These are phyloP conservation scores for Nansenia antarctica DNA, from an alignment of 2,113 vertebrate genomes.

Conservation along the genomic window DNA sequence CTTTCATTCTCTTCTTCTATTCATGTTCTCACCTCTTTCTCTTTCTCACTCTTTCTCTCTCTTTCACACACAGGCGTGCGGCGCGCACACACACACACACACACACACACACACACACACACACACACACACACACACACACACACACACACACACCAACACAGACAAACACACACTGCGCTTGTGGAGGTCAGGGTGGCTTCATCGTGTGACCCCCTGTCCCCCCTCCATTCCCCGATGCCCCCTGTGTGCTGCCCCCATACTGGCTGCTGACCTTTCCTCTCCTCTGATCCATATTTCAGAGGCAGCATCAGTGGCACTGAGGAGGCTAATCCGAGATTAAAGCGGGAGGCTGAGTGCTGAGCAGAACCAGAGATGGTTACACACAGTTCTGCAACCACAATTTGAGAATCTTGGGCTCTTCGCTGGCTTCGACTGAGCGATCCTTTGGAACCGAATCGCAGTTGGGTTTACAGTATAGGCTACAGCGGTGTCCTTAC, in stretches of 20 bases:
- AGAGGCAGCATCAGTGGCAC: slow-evolving; percentile 66
- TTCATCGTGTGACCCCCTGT: slow-evolving; percentile 13
- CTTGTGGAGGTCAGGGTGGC: slow-evolving; percentile 59
- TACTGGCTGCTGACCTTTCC: slow-evolving; percentile 73
- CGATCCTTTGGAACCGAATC: no score
- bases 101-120: no score
- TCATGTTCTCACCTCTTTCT: no score
- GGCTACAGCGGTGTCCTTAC: background rate
- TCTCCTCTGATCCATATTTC: slow-evolving; percentile 75
- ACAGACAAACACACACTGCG: no score
- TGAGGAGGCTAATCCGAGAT: slow-evolving; percentile 73
- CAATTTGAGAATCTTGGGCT: slow-evolving; percentile 68
- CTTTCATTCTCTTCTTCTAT: no score
- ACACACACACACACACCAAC: no score
- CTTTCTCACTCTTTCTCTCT: no score
- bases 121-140: no score
- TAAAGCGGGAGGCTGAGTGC: slow-evolving; percentile 59
- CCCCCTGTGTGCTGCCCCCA: slow-evolving; percentile 58
- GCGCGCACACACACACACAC: no score
- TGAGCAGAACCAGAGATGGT: slow-evolving; percentile 47
- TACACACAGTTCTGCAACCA: slow-evolving; percentile 59
- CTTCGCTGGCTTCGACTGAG: slow-evolving; percentile 46
- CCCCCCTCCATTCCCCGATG: slow-evolving; percentile 25
- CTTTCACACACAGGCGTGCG: slow-evolving; percentile 16
- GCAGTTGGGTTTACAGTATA: no score